Conservation (phyloP, 2,888 invertebrate species). For the Eilema depressum region DNA sequence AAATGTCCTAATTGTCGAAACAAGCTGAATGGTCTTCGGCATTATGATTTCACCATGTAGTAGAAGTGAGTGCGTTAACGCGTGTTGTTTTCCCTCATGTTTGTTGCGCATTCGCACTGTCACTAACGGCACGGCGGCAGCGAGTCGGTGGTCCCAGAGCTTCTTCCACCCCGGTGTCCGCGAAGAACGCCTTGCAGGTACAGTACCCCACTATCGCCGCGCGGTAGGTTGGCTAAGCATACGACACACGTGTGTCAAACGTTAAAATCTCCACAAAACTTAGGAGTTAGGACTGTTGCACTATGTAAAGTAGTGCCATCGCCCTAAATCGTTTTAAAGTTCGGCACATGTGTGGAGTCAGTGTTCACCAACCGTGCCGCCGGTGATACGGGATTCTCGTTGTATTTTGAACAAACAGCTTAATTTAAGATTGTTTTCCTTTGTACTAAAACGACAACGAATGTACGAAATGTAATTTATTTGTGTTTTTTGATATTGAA, state of each 20-base stretch:
- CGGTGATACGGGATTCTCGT: constrained; percentile 62
- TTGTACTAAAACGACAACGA: constrained; percentile 51
- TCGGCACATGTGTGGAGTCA: constrained; percentile 62
- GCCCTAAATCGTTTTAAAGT: constrained; percentile 65
- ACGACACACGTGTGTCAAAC: constrained; percentile 58
- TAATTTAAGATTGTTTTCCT: constrained; percentile 52
- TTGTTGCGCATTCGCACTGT: constrained; percentile 82
- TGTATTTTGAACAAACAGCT: constrained; percentile 56
- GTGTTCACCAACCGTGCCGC: constrained; percentile 55
- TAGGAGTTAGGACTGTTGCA: constrained; percentile 16
- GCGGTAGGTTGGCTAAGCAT: constrained; percentile 69
- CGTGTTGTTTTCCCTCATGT: constrained; percentile 83
- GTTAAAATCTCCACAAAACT: constrained; percentile 50
- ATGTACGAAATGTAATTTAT: constrained; percentile 55
- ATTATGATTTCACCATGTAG: constrained; percentile 47
- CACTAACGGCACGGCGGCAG: constrained; percentile 82
- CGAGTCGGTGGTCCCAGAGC: constrained; percentile 85
- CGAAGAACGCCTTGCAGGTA: constrained; percentile 90
- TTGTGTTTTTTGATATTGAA: constrained; percentile 44
- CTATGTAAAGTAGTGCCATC: constrained; percentile 13
- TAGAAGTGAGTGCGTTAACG: constrained; percentile 77
- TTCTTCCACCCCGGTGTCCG: constrained; percentile 86
- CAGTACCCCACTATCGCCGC: constrained; percentile 84
- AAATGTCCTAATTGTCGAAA: constrained; percentile 18
- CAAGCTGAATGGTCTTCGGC: constrained; percentile 20